Conservation (phyloP, 92 coral and sea anemone species). For the Epizoanthus stellaris region DNA sequence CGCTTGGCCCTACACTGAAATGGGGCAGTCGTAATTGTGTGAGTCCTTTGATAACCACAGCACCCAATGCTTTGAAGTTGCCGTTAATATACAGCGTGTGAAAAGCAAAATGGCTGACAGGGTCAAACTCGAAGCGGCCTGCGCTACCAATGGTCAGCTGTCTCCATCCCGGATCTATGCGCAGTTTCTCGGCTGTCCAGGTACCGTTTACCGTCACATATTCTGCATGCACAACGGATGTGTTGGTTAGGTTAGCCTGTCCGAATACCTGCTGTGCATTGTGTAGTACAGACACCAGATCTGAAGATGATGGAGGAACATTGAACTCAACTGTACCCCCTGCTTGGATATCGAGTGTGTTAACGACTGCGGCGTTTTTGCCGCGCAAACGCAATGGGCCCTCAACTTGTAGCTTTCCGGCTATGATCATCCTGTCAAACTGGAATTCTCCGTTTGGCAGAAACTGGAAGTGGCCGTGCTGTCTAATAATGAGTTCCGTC, state of each 20-base stretch:
- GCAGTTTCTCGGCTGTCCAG: constrained; percentile 53
- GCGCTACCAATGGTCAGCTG: constrained; percentile 43
- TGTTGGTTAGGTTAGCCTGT: constrained; percentile 33
- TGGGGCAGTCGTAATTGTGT: constrained; percentile 40
- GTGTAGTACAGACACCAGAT: constrained; percentile 13
- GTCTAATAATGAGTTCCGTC: constrained; percentile 41
- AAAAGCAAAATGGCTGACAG: constrained; percentile 50
- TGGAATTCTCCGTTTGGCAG: constrained; percentile 49
- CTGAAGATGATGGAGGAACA: constrained; percentile 5
- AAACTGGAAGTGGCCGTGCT: constrained; percentile 53
- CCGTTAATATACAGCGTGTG: constrained; percentile 44
- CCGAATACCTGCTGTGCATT: constrained; percentile 16
- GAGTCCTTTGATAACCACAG: constrained; percentile 50
- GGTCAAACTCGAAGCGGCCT: constrained; percentile 50
- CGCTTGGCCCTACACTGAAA: constrained; percentile 48
- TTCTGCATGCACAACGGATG: constrained; percentile 52
- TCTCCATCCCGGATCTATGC: constrained; percentile 62
- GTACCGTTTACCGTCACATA: constrained; percentile 51
- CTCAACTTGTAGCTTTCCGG: constrained; percentile 61
- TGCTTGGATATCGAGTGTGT: constrained; percentile 26
- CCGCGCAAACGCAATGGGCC: constrained; percentile 60
- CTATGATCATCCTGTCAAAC: constrained; percentile 49
- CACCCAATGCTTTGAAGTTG: constrained; percentile 42
- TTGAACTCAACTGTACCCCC: constrained; percentile 50
- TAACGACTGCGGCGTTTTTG: constrained; percentile 34